phyloP scores from a whole-genome alignment of 2,113 vertebrate species.

The Clupea harengus region DNA sequence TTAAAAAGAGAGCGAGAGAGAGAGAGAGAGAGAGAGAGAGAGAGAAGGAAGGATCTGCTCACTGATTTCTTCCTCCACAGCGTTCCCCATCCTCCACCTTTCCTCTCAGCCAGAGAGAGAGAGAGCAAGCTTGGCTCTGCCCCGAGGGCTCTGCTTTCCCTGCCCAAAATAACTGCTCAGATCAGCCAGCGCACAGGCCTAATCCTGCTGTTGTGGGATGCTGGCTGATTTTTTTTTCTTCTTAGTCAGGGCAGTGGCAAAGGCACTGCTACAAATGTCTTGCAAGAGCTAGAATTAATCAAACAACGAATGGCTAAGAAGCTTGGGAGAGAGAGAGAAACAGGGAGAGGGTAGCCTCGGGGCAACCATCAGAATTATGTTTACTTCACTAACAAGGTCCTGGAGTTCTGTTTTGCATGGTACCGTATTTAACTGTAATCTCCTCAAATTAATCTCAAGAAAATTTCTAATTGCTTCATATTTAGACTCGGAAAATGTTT shows the following conservation, averaged over 20 bases:
- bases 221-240: not conserved
- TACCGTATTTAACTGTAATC: not conserved
- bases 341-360: not conserved
- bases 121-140: not conserved
- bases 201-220: constrained; percentile 26
- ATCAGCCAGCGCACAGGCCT: constrained; percentile 33
- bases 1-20: not conserved
- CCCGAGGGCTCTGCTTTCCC: constrained; percentile 27
- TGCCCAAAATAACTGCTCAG: constrained; percentile 40
- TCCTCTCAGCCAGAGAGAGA: constrained; percentile 25
- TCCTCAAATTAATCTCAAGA: not conserved
- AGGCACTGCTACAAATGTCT: constrained; percentile 13
- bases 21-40: not conserved
- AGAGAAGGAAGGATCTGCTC: constrained; percentile 16
- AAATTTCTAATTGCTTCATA: not conserved
- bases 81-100: not conserved
- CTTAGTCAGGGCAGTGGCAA: constrained; percentile 20
- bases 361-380: not conserved
- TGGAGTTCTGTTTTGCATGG: not conserved
- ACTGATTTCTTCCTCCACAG: not conserved
- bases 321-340: not conserved
- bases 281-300: constrained; percentile 4
- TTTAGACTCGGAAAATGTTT: not conserved
- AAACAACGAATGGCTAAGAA: not conserved
- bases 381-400: not conserved